phyloP scores from a whole-genome alignment of 2,113 vertebrate genomes.

The Cichladusa arquata region DNA sequence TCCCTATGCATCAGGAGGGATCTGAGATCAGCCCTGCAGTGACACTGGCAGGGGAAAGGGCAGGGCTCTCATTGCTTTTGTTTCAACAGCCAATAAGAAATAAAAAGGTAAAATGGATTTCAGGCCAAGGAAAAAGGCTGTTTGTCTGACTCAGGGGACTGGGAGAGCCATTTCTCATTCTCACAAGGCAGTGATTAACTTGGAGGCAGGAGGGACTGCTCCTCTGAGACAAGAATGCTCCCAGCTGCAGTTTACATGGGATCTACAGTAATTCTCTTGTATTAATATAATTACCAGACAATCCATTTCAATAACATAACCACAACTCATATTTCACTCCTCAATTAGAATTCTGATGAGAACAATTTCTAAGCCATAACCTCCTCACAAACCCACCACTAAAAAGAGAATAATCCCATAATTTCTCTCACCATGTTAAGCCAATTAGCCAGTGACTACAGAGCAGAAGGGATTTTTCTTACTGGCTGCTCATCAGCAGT shows the following conservation, averaged over 20 bases:
- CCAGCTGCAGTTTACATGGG: background rate
- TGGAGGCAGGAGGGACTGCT: background rate
- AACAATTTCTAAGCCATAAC: slow-evolving; percentile 55
- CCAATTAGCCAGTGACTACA: slow-evolving; percentile 23
- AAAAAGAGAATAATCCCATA: slow-evolving; percentile 55
- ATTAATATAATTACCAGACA: slow-evolving; percentile 60
- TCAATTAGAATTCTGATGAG: slow-evolving; percentile 55
- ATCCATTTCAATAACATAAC: slow-evolving; percentile 54
- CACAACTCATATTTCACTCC: slow-evolving; percentile 43
- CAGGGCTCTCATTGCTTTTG: fast-evolving
- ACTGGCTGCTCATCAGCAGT: background rate
- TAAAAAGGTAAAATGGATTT: background rate
- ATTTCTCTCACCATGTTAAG: slow-evolving; percentile 40
- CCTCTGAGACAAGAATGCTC: background rate
- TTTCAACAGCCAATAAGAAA: background rate
- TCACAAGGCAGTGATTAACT: slow-evolving; percentile 13
- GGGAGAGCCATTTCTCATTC: background rate
- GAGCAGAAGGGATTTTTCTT: slow-evolving; percentile 29
- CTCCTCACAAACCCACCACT: slow-evolving; percentile 36
- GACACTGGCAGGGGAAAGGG: background rate
- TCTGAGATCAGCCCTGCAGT: fast-evolving
- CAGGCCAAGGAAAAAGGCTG: background rate
- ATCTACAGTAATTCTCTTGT: slow-evolving; percentile 12
- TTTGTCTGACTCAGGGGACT: background rate
- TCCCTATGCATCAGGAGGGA: fast-evolving